Evolutionary conservation across 2,888 invertebrate species (phyloP).

Genomic region (Trimorus sp.): DNA sequence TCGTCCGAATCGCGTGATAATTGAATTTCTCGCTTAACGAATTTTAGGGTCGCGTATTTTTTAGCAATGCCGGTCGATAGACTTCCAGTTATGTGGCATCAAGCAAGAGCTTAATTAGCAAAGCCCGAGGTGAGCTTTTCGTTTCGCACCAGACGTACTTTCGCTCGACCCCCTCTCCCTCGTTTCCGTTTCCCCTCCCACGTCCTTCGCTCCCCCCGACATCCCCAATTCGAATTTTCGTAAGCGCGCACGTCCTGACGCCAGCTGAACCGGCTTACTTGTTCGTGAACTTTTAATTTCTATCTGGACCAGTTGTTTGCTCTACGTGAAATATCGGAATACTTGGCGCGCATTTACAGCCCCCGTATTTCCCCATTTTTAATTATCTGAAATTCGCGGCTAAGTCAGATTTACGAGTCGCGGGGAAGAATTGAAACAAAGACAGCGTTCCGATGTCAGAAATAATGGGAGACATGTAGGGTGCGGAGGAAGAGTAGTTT

Average conservation of each 20-base stretch:
- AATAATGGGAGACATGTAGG: no score
- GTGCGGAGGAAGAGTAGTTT: no score
- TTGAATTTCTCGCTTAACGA: slow-evolving; percentile 11
- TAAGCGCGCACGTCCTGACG: slow-evolving; percentile 60
- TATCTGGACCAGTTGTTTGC: slow-evolving; percentile 63
- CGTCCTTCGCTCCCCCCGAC: slow-evolving; percentile 22
- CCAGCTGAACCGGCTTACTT: slow-evolving; percentile 62
- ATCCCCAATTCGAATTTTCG: slow-evolving; percentile 60
- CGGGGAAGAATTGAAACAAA: no score
- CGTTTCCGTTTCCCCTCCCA: neutral
- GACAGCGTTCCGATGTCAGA: no score
- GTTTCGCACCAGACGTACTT: slow-evolving; percentile 60
- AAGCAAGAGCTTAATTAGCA: slow-evolving; percentile 60
- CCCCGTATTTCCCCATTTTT: slow-evolving; percentile 43
- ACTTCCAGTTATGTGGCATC: slow-evolving; percentile 55
- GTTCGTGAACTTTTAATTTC: slow-evolving; percentile 66
- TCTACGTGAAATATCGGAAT: slow-evolving; percentile 59
- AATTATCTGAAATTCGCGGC: slow-evolving; percentile 43
- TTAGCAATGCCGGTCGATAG: slow-evolving; percentile 52
- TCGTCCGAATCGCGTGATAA: slow-evolving; percentile 16
- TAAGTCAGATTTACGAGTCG: neutral
- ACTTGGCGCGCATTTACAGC: slow-evolving; percentile 54
- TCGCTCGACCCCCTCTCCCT: slow-evolving; percentile 30
- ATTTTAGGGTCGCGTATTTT: slow-evolving; percentile 39
- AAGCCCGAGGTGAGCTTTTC: slow-evolving; percentile 65